These are phyloP conservation scores for Ganaspis sp. DNA, from an alignment of 1,140 invertebrate genomes.

Conservation along the genomic window DNA sequence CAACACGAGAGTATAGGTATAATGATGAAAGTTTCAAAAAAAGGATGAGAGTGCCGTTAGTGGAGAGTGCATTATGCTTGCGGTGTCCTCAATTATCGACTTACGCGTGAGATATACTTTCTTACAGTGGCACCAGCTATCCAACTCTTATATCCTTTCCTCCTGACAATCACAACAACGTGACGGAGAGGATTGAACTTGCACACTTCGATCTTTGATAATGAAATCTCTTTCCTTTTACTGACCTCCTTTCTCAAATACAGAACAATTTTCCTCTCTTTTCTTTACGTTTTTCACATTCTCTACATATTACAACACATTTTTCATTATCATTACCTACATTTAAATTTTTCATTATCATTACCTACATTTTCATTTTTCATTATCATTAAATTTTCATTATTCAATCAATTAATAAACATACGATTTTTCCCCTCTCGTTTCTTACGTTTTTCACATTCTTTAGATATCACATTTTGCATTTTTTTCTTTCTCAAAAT, in stretches of 20 bases:
- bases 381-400: no score
- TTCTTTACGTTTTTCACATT: not conserved
- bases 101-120: not conserved
- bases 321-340: no score
- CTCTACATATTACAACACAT: not conserved
- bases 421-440: no score
- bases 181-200: conserved; percentile 3
- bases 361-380: no score
- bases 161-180: conserved; percentile 9
- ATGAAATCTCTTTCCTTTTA: conserved; percentile 28
- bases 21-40: not conserved
- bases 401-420: no score
- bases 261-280: conserved; percentile 13
- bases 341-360: no score
- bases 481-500: no score
- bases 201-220: conserved; percentile 8
- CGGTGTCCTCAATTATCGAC: conserved; percentile 1
- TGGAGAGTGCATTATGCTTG: not conserved
- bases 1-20: not conserved
- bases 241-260: not conserved
- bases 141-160: not conserved
- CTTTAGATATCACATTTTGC: no score
- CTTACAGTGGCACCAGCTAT: conserved; percentile 9
- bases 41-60: conserved; percentile 21
- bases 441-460: no score